Evolutionary conservation across 2,113 vertebrate genomes (phyloP).

Genomic region (Corythornis madagascariensis): DNA sequence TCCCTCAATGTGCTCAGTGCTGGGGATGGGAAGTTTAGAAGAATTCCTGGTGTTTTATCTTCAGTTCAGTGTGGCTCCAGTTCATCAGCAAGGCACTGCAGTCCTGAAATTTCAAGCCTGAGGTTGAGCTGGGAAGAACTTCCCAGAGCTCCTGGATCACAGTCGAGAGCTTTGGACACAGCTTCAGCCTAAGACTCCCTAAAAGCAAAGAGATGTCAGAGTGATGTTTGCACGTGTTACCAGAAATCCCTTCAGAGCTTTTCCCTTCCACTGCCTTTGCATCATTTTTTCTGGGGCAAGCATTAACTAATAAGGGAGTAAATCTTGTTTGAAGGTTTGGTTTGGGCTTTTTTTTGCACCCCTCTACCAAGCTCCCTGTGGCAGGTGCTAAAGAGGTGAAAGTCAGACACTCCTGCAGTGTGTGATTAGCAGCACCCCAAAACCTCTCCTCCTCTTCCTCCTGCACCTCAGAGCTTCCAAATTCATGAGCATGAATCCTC

Average conservation of each 20-base stretch:
- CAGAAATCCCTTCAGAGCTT: neutral
- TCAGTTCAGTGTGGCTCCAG: neutral
- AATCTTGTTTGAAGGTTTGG: neutral
- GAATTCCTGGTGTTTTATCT: conserved; percentile 12
- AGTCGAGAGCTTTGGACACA: neutral
- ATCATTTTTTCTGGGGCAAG: neutral
- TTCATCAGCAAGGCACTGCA: neutral
- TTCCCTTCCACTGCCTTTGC: neutral
- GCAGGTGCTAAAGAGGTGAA: neutral
- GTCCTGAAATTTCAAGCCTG: neutral
- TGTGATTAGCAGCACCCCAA: neutral
- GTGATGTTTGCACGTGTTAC: neutral
- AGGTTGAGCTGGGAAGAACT: neutral
- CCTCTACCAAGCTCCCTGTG: neutral
- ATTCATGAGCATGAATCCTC: neutral
- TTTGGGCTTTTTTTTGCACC: neutral
- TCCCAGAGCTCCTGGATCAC: neutral
- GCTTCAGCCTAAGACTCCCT: neutral
- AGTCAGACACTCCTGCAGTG: neutral
- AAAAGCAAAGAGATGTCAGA: neutral
- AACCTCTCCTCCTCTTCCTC: neutral
- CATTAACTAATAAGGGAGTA: neutral
- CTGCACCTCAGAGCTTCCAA: neutral
- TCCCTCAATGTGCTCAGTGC: fast-evolving
- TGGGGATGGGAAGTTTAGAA: neutral